A percentile compares a stretch with the other conserved stretches of the same genome.
Evolutionary conservation across 2,113 vertebrate genomes (phyloP).

Genomic region (Microtus pennsylvanicus): DNA sequence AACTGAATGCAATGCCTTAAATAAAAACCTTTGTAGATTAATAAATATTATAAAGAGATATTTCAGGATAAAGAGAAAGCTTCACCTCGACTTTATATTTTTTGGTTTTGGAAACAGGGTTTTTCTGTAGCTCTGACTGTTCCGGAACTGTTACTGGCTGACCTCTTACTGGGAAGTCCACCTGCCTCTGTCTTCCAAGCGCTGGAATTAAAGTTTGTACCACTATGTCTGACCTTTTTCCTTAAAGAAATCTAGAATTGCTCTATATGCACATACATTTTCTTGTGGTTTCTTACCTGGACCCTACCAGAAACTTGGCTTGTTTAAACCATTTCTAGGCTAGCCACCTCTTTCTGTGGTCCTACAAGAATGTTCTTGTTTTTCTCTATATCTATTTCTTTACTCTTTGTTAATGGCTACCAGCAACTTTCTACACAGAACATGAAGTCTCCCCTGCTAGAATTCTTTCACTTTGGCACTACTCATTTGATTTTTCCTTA

Average conservation of each 20-base stretch:
- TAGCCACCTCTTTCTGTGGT: neutral
- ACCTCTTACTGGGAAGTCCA: neutral
- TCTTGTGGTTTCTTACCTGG: conserved; percentile 30
- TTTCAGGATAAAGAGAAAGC: neutral
- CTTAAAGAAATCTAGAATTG: neutral
- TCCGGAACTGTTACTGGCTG: neutral
- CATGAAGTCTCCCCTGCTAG: neutral
- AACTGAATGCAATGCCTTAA: neutral
- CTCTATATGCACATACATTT: neutral
- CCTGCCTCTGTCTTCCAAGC: neutral
- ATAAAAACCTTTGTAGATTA: neutral
- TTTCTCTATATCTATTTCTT: neutral
- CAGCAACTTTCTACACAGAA: neutral
- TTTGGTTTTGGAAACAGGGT: neutral
- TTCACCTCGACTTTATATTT: neutral
- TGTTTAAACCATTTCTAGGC: neutral
- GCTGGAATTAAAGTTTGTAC: neutral
- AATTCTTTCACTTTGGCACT: neutral
- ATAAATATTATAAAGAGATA: conserved; percentile 3
- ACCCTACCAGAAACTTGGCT: neutral
- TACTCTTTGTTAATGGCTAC: neutral
- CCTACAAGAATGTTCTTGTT: neutral
- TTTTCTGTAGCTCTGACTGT: neutral
- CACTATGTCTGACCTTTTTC: neutral
- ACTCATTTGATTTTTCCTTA: conserved; percentile 19